phyloP scores from a whole-genome alignment of 2,113 vertebrate genomes.

The Upupa epops region DNA sequence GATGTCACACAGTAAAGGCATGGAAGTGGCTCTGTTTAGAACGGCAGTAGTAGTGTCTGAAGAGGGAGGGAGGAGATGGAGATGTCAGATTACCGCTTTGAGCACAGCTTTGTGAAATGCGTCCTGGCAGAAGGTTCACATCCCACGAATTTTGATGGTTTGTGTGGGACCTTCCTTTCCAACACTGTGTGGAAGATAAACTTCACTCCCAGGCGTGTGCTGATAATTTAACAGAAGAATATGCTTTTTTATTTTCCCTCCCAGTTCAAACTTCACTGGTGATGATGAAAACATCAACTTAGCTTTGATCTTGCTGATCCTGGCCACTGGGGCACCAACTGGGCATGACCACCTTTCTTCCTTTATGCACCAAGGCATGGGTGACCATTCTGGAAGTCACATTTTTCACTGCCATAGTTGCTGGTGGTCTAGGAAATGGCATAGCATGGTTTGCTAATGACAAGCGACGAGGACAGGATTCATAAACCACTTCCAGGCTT shows the following conservation, averaged over 20 bases:
- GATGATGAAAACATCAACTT: not conserved
- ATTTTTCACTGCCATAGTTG: not conserved
- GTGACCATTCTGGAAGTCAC: not conserved
- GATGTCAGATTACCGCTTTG: not conserved
- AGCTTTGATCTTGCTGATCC: not conserved
- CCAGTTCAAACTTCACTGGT: not conserved
- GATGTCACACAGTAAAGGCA: slow-evolving; percentile 13
- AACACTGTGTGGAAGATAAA: not conserved
- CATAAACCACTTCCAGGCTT: not conserved
- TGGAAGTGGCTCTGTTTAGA: slow-evolving; percentile 30
- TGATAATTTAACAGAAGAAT: not conserved
- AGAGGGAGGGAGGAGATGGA: not conserved
- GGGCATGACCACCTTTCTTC: not conserved
- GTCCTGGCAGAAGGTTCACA: not conserved
- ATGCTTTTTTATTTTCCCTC: not conserved
- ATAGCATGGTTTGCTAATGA: not conserved
- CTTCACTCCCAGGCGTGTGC: not conserved
- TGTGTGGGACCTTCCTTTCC: not conserved
- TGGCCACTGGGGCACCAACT: not conserved
- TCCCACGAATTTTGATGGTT: not conserved
- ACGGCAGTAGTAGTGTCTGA: not conserved
- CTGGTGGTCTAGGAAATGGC: not conserved
- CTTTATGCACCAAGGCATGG: not conserved
- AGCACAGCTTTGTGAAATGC: not conserved
- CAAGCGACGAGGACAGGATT: not conserved